phyloP scores from a whole-genome alignment of 2,113 vertebrate genomes.

The Corythaeola cristata region DNA sequence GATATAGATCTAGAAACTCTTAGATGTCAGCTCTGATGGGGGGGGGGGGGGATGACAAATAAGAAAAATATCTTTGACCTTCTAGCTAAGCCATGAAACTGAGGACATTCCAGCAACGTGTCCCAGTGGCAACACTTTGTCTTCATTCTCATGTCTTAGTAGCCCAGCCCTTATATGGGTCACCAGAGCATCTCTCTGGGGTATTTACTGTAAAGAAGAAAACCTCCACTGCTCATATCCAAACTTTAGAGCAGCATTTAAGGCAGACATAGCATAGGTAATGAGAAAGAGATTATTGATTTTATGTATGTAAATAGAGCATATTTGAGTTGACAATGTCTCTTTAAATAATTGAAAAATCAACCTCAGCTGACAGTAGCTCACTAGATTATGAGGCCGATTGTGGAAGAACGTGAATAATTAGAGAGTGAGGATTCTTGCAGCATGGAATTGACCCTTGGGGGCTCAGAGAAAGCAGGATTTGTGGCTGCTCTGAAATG shows the following conservation, averaged over 20 bases:
- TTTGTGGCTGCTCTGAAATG: constrained; percentile 59
- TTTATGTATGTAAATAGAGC: background rate
- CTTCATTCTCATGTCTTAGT: background rate
- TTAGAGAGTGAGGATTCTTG: constrained; percentile 25
- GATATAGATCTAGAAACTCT: background rate
- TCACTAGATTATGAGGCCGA: constrained; percentile 6
- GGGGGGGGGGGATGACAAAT: background rate
- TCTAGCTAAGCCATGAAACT: background rate
- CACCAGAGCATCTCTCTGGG: background rate
- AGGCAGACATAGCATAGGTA: background rate
- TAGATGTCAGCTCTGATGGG: background rate
- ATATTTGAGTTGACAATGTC: background rate
- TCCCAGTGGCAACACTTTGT: background rate
- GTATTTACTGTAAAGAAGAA: background rate
- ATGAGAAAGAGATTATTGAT: background rate
- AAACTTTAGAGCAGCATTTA: background rate
- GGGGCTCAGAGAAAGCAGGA: constrained; percentile 44
- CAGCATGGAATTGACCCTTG: constrained; percentile 34
- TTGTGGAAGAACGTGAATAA: constrained; percentile 16
- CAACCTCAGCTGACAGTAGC: constrained; percentile 25
- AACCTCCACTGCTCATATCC: background rate
- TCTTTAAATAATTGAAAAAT: constrained; percentile 26
- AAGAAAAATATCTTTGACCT: background rate
- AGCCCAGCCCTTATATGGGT: background rate
- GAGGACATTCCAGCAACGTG: background rate